Conservation (phyloP, 2,888 invertebrate genomes). For the Lucinisca nassula region DNA sequence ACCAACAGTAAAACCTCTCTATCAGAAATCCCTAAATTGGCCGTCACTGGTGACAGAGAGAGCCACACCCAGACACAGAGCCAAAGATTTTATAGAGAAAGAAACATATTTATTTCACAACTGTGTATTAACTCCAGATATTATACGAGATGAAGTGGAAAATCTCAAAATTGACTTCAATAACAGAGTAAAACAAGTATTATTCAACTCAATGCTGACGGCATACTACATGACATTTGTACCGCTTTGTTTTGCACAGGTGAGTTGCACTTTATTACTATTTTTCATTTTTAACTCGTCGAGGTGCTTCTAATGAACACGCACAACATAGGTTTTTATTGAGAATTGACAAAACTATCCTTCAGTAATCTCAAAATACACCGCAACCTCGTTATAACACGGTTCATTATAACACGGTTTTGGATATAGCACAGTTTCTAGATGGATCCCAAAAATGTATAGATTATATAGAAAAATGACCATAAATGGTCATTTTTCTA, state of each 20-base stretch:
- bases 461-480: too few relatives aligned
- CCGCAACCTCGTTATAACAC: too few relatives aligned
- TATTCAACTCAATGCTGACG: constrained; percentile 94
- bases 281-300: too few relatives aligned
- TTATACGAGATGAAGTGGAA: constrained; percentile 94
- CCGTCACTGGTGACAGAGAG: constrained; percentile 76
- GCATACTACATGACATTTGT: constrained; percentile 96
- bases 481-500: too few relatives aligned
- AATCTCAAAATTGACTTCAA: constrained; percentile 96
- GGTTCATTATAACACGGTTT: too few relatives aligned
- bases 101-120: constrained; percentile 84
- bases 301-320: too few relatives aligned
- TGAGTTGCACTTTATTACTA: too few relatives aligned
- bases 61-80: constrained; percentile 60
- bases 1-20: constrained; percentile 92
- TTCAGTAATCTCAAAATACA: too few relatives aligned
- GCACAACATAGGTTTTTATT: too few relatives aligned
- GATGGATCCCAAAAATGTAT: too few relatives aligned
- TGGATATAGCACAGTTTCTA: too few relatives aligned
- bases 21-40: constrained; percentile 89
- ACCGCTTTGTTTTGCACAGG: constrained; percentile 96
- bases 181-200: constrained; percentile 95
- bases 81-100: constrained; percentile 49
- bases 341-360: too few relatives aligned
- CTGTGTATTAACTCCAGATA: constrained; percentile 88